Evolutionary conservation across 2,888 invertebrate species (phyloP).

Genomic region (Tachina grossa): DNA sequence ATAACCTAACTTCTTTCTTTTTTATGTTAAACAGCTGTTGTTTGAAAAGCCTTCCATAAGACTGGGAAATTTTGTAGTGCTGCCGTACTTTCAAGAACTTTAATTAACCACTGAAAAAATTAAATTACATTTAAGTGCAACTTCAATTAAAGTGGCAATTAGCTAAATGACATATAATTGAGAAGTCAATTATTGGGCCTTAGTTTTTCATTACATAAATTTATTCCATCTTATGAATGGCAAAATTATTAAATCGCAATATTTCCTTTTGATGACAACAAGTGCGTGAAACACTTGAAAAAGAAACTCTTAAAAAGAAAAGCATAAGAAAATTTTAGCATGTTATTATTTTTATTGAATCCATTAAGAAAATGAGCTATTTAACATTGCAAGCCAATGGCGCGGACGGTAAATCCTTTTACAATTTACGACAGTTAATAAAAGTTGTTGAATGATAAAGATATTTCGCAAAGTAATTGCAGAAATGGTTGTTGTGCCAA

Average conservation of each 20-base stretch:
- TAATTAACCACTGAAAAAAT: too few species aligned
- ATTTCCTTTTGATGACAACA: conserved; percentile 1
- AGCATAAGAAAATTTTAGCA: conserved; percentile 26
- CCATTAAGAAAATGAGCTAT: conserved; percentile 71
- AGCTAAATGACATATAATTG: too few species aligned
- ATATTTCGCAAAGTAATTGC: conserved; percentile 69
- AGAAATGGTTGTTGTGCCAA: conserved; percentile 56
- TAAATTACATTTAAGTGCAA: too few species aligned
- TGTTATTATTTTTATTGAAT: conserved; percentile 64
- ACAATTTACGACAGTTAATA: conserved; percentile 71
- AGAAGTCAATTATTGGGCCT: too few species aligned
- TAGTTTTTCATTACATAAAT: not conserved
- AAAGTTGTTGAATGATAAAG: conserved; percentile 69
- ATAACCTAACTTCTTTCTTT: too few species aligned
- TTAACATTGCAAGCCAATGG: conserved; percentile 62
- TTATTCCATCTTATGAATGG: not conserved
- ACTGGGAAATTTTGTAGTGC: too few species aligned
- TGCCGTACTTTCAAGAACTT: too few species aligned
- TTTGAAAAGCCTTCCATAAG: too few species aligned
- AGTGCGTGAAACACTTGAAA: not conserved
- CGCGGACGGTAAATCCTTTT: conserved; percentile 67
- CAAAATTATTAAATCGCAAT: not conserved
- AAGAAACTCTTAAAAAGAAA: not conserved
- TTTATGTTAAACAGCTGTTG: too few species aligned
- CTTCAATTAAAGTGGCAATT: too few species aligned